Evolutionary conservation across 1,140 invertebrate genomes (phyloP).

Genomic region (Micrasema longulum): DNA sequence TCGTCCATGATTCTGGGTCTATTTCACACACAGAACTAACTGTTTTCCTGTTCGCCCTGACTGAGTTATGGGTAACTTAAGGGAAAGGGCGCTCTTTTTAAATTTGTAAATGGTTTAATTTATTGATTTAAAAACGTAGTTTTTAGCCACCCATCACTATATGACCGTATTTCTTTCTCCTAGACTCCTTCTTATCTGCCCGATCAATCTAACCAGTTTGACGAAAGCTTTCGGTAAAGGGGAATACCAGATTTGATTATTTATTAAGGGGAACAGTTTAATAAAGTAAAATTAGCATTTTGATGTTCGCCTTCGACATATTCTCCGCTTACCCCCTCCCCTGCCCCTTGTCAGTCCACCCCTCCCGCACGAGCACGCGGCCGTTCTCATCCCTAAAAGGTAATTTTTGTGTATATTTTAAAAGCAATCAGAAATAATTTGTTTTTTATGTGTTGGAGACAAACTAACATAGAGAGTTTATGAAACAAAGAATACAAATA

Average conservation of each 20-base stretch:
- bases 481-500: too few relatives aligned
- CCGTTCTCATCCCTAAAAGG: too few relatives aligned
- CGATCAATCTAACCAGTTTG: slow-evolving; percentile 13
- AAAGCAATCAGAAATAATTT: too few relatives aligned
- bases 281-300: slow-evolving; percentile 29
- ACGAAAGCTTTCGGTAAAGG: background rate
- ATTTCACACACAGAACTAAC: background rate
- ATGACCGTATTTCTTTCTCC: slow-evolving; percentile 13
- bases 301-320: slow-evolving; percentile 15
- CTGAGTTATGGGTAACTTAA: background rate
- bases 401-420: too few relatives aligned
- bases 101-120: background rate
- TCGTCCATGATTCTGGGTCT: background rate
- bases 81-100: background rate
- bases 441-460: too few relatives aligned
- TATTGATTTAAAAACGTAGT: too few relatives aligned
- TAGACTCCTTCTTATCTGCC: background rate
- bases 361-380: too few relatives aligned
- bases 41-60: background rate
- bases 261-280: slow-evolving; percentile 18
- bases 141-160: slow-evolving; percentile 10
- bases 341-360: too few relatives aligned
- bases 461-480: too few relatives aligned
- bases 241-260: slow-evolving; percentile 3
- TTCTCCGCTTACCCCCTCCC: background rate